phyloP scores from a whole-genome alignment of 2,113 vertebrate genomes.

The Nycticryphes semicollaris region DNA sequence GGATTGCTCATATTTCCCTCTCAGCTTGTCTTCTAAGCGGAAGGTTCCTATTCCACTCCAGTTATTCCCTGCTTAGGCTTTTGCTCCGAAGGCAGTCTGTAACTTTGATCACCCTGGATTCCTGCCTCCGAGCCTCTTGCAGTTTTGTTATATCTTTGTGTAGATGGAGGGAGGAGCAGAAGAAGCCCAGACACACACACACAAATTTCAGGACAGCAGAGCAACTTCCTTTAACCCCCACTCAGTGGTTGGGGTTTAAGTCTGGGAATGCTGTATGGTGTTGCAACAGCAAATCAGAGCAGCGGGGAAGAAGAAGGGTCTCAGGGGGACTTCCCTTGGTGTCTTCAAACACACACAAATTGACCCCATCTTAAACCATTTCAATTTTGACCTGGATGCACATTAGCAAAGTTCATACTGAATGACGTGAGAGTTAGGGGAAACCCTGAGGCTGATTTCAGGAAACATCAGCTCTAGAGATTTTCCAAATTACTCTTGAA shows the following conservation, averaged over 20 bases:
- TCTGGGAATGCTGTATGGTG: not conserved
- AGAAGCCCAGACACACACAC: not conserved
- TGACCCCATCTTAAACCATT: not conserved
- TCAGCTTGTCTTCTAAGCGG: not conserved
- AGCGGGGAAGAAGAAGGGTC: not conserved
- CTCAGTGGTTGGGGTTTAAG: not conserved
- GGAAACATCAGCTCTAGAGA: not conserved
- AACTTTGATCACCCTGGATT: not conserved
- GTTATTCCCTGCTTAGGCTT: not conserved
- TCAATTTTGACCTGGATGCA: not conserved
- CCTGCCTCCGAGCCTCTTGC: not conserved
- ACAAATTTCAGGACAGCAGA: not conserved
- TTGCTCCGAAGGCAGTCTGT: not conserved
- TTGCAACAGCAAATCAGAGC: not conserved
- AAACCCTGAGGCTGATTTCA: not conserved
- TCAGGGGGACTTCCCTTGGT: not conserved
- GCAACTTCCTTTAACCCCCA: not conserved
- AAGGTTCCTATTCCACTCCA: not conserved
- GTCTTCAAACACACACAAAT: not conserved
- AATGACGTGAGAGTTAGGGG: not conserved
- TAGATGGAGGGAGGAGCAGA: not conserved
- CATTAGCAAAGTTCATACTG: not conserved
- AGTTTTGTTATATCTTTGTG: not conserved
- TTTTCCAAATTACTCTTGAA: not conserved
- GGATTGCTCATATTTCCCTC: not conserved